These are phyloP conservation scores for Lepidurus packardi DNA, from an alignment of 1,140 invertebrate species.

Conservation along the genomic window DNA sequence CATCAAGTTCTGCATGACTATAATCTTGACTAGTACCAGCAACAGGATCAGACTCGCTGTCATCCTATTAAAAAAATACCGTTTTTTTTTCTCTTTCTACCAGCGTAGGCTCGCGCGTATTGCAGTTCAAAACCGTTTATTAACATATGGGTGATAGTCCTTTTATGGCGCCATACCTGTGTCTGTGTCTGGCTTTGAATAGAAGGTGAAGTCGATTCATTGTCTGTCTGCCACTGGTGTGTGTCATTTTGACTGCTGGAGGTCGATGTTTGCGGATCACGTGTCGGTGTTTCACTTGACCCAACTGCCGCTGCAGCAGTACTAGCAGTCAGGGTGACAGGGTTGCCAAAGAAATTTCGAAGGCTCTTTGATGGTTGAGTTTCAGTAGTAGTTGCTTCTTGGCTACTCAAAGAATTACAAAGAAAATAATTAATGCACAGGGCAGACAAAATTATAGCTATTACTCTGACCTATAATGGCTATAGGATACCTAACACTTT, in stretches of 20 bases:
- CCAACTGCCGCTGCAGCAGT: background rate
- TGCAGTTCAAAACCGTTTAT: too few relatives aligned
- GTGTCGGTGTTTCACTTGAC: background rate
- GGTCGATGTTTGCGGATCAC: background rate
- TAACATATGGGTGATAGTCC: background rate
- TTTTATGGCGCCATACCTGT: background rate
- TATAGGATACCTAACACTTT: background rate
- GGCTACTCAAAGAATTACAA: background rate
- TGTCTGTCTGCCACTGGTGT: background rate
- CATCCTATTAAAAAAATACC: background rate
- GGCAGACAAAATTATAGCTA: background rate
- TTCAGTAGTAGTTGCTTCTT: background rate
- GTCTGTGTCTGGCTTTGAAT: background rate
- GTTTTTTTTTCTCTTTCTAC: too few relatives aligned
- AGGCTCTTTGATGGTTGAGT: background rate
- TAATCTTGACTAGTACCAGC: background rate
- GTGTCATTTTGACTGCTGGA: background rate
- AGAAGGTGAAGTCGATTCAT: background rate
- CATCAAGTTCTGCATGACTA: background rate
- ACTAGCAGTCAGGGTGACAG: background rate
- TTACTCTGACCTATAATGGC: constrained; percentile 1
- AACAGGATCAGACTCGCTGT: background rate
- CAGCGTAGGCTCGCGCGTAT: too few relatives aligned
- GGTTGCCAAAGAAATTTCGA: background rate
- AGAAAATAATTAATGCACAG: background rate